Conservation (phyloP, 2,888 invertebrate genomes). For the Arge pagana region DNA sequence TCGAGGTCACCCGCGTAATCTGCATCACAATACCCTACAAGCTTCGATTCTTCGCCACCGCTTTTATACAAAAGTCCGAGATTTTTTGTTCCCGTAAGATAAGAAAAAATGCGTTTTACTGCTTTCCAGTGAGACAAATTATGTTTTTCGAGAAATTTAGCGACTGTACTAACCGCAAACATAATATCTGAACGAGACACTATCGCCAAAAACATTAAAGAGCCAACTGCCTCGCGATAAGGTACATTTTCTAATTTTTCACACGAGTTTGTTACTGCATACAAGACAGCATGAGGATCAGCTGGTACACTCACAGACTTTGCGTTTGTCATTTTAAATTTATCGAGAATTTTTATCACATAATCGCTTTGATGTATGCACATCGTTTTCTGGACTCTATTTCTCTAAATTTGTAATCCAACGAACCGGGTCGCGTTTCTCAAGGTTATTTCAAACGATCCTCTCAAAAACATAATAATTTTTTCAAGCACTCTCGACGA, state of each 20-base stretch:
- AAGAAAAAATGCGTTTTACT: conserved; percentile 29
- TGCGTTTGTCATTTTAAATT: background rate
- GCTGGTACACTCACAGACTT: conserved; percentile 7
- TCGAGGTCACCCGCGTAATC: conserved; percentile 30
- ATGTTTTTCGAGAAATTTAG: conserved; percentile 26
- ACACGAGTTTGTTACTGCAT: background rate
- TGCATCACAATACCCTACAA: conserved; percentile 31
- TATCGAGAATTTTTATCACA: background rate
- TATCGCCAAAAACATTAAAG: conserved; percentile 1
- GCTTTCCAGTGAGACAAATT: conserved; percentile 23
- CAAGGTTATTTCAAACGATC: background rate
- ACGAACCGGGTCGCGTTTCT: background rate
- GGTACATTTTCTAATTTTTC: background rate
- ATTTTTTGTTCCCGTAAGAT: conserved; percentile 26
- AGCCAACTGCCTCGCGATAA: conserved; percentile 8
- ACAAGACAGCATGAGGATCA: background rate
- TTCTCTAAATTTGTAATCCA: background rate
- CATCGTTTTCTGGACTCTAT: conserved; percentile 1
- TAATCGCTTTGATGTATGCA: conserved; percentile 3
- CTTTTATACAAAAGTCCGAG: conserved; percentile 18
- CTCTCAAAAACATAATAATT: background rate
- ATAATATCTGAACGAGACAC: conserved; percentile 12
- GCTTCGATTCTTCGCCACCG: conserved; percentile 7
- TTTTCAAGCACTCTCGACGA: background rate
- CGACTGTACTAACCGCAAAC: conserved; percentile 22